Evolutionary conservation across 2,113 vertebrate species (phyloP).

Genomic region (Mobula birostris): DNA sequence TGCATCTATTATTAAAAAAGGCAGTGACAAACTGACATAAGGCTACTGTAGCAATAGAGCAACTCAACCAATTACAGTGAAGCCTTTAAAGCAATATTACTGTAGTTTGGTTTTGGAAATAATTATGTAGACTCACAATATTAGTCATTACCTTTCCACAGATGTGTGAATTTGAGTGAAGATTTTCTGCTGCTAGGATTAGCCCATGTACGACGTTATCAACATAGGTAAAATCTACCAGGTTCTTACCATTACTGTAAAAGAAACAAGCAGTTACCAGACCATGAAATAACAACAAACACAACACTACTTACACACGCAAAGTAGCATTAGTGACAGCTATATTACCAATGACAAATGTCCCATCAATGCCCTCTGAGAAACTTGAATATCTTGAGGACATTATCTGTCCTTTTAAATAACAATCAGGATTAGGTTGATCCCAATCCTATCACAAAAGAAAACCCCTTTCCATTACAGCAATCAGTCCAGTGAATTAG

Average conservation of each 20-base stretch:
- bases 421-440: too few relatives aligned
- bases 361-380: too few relatives aligned
- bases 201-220: constrained; percentile 94
- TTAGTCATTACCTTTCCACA: constrained; percentile 72
- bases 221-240: constrained; percentile 95
- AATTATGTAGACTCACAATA: neutral
- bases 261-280: constrained; percentile 38
- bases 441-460: too few relatives aligned
- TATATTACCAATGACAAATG: neutral
- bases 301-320: neutral
- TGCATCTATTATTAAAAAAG: neutral
- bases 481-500: too few relatives aligned
- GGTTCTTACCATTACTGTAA: constrained; percentile 76
- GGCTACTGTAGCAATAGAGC: neutral
- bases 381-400: too few relatives aligned
- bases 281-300: neutral
- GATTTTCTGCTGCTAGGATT: constrained; percentile 82
- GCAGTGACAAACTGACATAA: neutral
- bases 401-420: too few relatives aligned
- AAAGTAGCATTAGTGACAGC: neutral
- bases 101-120: neutral
- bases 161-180: constrained; percentile 61
- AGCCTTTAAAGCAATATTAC: neutral
- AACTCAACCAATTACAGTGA: neutral
- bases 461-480: too few relatives aligned